phyloP scores from a whole-genome alignment of 1,140 invertebrate genomes.

The Triops longicaudatus region DNA sequence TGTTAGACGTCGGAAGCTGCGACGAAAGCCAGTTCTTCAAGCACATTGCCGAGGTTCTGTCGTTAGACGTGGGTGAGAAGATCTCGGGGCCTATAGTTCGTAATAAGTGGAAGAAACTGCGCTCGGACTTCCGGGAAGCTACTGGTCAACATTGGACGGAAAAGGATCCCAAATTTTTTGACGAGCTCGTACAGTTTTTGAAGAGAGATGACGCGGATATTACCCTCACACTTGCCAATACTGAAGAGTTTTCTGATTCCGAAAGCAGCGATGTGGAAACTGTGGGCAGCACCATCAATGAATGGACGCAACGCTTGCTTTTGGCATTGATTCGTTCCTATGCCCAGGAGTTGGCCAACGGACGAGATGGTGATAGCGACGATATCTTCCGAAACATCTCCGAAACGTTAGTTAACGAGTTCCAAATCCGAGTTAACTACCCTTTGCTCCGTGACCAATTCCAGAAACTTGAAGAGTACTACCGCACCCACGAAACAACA shows the following conservation, averaged over 20 bases:
- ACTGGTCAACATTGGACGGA: not conserved
- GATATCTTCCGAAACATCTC: not conserved
- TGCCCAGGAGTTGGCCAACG: not conserved
- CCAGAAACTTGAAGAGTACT: not conserved
- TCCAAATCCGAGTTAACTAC: not conserved
- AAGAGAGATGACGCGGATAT: conserved; percentile 1
- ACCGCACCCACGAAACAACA: not conserved
- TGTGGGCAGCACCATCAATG: not conserved
- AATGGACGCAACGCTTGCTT: not conserved
- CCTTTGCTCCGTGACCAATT: not conserved
- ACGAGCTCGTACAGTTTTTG: not conserved
- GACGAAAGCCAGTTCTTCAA: not conserved
- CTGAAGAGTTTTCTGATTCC: not conserved
- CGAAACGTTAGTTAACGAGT: conserved; percentile 3
- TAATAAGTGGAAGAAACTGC: conserved; percentile 7
- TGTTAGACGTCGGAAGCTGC: not conserved
- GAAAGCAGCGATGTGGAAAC: not conserved
- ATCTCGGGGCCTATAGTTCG: not conserved
- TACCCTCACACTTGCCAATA: conserved; percentile 2
- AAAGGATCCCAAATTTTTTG: not conserved
- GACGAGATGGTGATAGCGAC: not conserved
- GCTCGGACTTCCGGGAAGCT: not conserved
- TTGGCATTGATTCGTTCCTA: conserved; percentile 1
- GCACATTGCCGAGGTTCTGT: not conserved
- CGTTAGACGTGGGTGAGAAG: not conserved